These are phyloP conservation scores for Rhopilema esculentum DNA, from an alignment of 30 jellyfish, hydroid and myxozoan genomes.

Conservation along the genomic window DNA sequence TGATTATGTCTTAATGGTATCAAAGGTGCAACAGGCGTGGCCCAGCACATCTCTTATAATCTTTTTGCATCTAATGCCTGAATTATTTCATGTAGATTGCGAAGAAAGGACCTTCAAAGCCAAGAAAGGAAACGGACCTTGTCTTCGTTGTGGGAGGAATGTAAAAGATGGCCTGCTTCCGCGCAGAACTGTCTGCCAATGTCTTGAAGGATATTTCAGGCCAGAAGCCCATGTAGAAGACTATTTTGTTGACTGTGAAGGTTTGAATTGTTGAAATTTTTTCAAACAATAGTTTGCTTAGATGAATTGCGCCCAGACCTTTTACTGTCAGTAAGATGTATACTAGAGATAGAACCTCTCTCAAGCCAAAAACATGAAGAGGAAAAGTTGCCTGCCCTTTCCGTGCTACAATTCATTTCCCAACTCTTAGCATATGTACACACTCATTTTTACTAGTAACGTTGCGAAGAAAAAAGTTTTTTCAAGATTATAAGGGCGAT, in stretches of 20 bases:
- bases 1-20: too few species aligned
- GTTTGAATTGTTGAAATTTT: neutral
- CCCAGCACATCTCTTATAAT: too few species aligned
- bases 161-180: slow-evolving; percentile 45
- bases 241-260: slow-evolving; percentile 22
- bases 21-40: too few species aligned
- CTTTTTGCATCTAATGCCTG: neutral
- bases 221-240: neutral
- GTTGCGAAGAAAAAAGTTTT: too few species aligned
- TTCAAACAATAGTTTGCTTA: too few species aligned
- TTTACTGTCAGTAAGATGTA: too few species aligned
- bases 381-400: neutral
- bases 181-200: slow-evolving; percentile 25
- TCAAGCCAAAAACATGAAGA: neutral
- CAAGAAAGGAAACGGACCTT: slow-evolving; percentile 60
- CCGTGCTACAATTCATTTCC: neutral
- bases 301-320: too few species aligned
- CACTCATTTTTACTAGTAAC: too few species aligned
- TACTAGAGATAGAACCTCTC: too few species aligned
- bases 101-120: slow-evolving; percentile 33
- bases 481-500: too few species aligned
- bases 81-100: slow-evolving; percentile 55
- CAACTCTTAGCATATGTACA: too few species aligned
- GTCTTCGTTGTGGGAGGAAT: slow-evolving; percentile 65
- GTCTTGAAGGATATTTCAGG: slow-evolving; percentile 16